A percentile compares a stretch with the other conserved stretches of the same genome.
Evolutionary conservation across 1,140 invertebrate species (phyloP).

Genomic region (Daktulosphaira vitifoliae): DNA sequence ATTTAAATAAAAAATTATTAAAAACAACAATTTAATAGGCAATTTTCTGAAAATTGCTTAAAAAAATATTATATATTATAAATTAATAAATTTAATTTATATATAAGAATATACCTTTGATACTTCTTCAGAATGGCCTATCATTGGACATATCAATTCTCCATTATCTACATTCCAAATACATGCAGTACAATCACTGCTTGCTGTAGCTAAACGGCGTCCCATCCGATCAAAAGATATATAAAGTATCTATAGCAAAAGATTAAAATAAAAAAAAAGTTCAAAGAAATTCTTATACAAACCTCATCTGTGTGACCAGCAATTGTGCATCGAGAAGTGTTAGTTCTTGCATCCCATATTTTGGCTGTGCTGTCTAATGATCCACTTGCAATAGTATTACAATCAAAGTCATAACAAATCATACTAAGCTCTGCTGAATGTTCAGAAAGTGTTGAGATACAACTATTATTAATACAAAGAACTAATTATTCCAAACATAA

Average conservation of each 20-base stretch:
- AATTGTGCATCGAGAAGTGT: slow-evolving; percentile 52
- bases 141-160: slow-evolving; percentile 53
- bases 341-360: slow-evolving; percentile 59
- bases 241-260: slow-evolving; percentile 52
- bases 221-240: slow-evolving; percentile 63
- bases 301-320: slow-evolving; percentile 61
- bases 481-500: slow-evolving; percentile 21
- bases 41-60: too few species aligned
- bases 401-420: slow-evolving; percentile 65
- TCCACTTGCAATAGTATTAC: slow-evolving; percentile 58
- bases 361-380: slow-evolving; percentile 66
- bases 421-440: slow-evolving; percentile 65
- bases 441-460: slow-evolving; percentile 53
- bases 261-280: too few species aligned
- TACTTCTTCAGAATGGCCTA: slow-evolving; percentile 65
- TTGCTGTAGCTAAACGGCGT: slow-evolving; percentile 58
- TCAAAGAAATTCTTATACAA: too few species aligned
- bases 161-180: slow-evolving; percentile 57
- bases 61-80: too few species aligned
- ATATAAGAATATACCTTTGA: slow-evolving; percentile 64
- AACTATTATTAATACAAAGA: slow-evolving; percentile 44
- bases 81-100: too few species aligned
- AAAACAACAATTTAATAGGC: too few species aligned
- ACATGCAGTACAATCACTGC: slow-evolving; percentile 59
- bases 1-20: too few species aligned